Evolutionary conservation across 2,797 vertebrate species (phyloP), one percentile per base, ranked within the genome.

Genomic region (Acomys russatus): DNA sequence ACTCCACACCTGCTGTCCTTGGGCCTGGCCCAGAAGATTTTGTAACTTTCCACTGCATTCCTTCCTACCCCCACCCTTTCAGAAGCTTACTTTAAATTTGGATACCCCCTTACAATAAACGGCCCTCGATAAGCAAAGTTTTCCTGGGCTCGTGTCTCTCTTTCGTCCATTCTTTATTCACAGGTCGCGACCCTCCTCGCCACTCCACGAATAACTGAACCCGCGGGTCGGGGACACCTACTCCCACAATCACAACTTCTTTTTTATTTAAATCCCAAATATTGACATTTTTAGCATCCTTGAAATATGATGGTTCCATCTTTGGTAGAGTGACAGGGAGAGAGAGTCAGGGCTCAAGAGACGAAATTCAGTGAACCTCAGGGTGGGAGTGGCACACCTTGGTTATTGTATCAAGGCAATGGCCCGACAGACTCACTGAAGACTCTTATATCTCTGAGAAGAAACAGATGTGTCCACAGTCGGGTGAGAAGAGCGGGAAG

Each of bases 351-450:
- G 15, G 12, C 63, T 93, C n/a, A 64, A 70, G 28, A 84, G 61
- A 92, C 90, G 91, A 87, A 87, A 79, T 79, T 78, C 91, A 77
- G 25, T 71, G 59, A 63, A 28, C 23, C 51, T 59, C 66, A 66
- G 56, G 17, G 11, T 90, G 14, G 4, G 38, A n/a, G 9, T 54
- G 49, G 82, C 84, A 92, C 9, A 25, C 11, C 44, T 85, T 77
- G 54, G 54, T 88, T 84, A 66, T 7, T 90, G 83, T 88, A 64
- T 68, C 82, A 92, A 91, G 73, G 87, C 35, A 68, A 23, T 28
- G n/a, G 51, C 51, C 49, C 61, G 66, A 9, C 44, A n/a, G 64
- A 23, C 66, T 11, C 3, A 76, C 51, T 54, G 56, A 76, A 70
- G 68, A 82, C 88, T 76, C 18, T 70, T 76, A 38, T 4, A 92